Conservation (phyloP, 2,113 vertebrate species). For the Colinus virginianus region DNA sequence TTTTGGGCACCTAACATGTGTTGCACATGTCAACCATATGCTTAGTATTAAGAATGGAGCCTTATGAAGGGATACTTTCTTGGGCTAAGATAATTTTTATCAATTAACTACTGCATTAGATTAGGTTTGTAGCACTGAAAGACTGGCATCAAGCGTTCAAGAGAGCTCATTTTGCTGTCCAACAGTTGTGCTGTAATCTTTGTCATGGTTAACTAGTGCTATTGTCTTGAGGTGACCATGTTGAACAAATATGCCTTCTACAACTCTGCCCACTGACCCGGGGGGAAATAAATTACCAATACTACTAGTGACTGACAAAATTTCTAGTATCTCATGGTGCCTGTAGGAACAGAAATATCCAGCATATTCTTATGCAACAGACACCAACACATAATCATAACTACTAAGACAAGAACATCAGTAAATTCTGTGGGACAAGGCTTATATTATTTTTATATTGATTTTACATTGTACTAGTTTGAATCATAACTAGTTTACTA, state of each 20-base stretch:
- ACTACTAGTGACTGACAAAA: background rate
- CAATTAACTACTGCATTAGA: background rate
- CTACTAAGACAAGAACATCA: background rate
- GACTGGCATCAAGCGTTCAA: background rate
- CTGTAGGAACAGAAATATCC: background rate
- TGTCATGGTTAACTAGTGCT: background rate
- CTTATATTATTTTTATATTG: background rate
- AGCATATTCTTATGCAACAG: background rate
- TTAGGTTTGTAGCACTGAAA: background rate
- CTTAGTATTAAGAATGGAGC: accelerated
- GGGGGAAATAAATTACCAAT: background rate
- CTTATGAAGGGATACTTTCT: background rate
- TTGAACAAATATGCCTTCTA: background rate
- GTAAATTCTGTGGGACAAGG: background rate
- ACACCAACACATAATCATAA: background rate
- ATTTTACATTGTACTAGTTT: background rate
- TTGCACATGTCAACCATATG: background rate
- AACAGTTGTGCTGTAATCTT: background rate
- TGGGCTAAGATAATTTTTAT: background rate
- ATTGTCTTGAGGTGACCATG: background rate
- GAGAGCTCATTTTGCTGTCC: background rate
- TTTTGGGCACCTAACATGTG: background rate
- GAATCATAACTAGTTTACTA: background rate
- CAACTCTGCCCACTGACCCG: background rate
- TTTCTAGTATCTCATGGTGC: background rate